phyloP scores from a whole-genome alignment of 2,888 invertebrate species.

The Zaprionus obscuricornis region DNA sequence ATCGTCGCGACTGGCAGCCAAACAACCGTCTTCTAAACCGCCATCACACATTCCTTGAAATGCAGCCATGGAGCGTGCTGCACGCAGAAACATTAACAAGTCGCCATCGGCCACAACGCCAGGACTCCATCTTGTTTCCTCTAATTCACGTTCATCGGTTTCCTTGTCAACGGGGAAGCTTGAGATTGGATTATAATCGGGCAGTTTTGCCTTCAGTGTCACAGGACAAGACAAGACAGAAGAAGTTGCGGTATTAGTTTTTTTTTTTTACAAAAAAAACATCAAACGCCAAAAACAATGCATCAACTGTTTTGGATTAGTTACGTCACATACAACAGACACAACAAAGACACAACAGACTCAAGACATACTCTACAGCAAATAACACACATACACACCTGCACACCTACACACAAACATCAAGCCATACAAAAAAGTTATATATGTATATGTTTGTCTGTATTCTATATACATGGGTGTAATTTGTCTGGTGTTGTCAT shows the following conservation, averaged over 20 bases:
- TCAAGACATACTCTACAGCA: constrained; percentile 38
- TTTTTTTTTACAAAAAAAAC: constrained; percentile 63
- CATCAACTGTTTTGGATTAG: constrained; percentile 54
- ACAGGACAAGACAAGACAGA: constrained; percentile 72
- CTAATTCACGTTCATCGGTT: constrained; percentile 85
- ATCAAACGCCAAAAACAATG: constrained; percentile 40
- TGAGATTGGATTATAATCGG: constrained; percentile 84
- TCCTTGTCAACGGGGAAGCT: constrained; percentile 84
- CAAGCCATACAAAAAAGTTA: constrained; percentile 43
- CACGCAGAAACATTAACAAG: constrained; percentile 98
- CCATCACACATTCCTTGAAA: constrained; percentile 99
- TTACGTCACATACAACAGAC: constrained; percentile 47
- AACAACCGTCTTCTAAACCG: constrained; percentile 98
- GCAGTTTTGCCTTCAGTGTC: constrained; percentile 84
- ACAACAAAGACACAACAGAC: constrained; percentile 30
- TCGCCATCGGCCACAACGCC: constrained; percentile 96
- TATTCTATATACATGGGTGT: constrained; percentile 2
- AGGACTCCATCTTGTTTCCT: constrained; percentile 97
- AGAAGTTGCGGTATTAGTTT: constrained; percentile 72
- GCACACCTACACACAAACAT: constrained; percentile 19
- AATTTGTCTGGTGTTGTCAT: constrained; percentile 42
- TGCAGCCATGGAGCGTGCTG: constrained; percentile 98
- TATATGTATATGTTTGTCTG: constrained; percentile 1
- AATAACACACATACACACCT: constrained; percentile 37
- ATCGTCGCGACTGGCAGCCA: constrained; percentile 98